Evolutionary conservation across 1,140 invertebrate species (phyloP).

Genomic region (Drosophila suzukii): DNA sequence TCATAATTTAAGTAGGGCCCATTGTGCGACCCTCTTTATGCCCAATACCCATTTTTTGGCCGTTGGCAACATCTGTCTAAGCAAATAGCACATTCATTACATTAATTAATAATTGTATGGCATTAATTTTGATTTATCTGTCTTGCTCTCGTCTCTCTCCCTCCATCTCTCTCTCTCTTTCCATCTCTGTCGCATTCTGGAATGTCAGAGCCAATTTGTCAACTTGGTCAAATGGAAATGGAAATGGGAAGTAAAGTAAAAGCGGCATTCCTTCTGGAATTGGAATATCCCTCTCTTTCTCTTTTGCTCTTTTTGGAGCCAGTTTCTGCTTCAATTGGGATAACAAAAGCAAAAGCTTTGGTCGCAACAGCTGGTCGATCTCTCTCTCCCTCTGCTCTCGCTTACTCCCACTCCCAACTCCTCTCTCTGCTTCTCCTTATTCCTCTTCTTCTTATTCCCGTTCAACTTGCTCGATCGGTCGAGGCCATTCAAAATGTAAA

Average conservation of each 20-base stretch:
- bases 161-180: neutral
- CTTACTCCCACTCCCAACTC: neutral
- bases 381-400: neutral
- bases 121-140: conserved; percentile 81
- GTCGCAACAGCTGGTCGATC: conserved; percentile 55
- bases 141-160: neutral
- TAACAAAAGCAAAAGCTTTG: conserved; percentile 55
- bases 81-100: conserved; percentile 70
- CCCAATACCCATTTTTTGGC: neutral
- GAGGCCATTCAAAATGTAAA: conserved; percentile 59
- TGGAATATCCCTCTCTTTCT: conserved; percentile 5
- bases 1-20: conserved; percentile 37
- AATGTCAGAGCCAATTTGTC: conserved; percentile 42
- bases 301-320: conserved; percentile 22
- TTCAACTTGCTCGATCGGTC: conserved; percentile 48
- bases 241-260: conserved; percentile 17
- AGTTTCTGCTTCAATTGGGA: conserved; percentile 31
- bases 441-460: conserved; percentile 7
- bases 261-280: conserved; percentile 27
- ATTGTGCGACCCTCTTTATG: conserved; percentile 1
- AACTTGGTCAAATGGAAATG: conserved; percentile 41
- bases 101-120: conserved; percentile 78
- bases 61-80: conserved; percentile 50
- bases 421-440: neutral
- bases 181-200: conserved; percentile 8